Conservation (phyloP, 2,113 vertebrate genomes). For the Fulmarus glacialis region DNA sequence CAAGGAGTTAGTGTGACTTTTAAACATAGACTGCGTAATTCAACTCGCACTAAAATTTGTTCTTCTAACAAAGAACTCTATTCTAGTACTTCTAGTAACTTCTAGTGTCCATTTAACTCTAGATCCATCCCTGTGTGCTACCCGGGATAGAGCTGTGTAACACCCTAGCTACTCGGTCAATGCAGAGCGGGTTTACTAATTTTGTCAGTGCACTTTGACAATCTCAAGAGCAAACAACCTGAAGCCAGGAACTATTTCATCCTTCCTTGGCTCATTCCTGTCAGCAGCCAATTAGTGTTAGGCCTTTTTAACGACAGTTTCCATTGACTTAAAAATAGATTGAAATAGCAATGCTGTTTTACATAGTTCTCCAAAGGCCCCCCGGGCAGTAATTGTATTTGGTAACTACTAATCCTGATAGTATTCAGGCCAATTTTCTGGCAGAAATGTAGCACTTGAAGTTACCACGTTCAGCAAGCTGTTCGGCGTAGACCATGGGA, state of each 20-base stretch:
- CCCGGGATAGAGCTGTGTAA: not conserved
- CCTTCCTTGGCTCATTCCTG: not conserved
- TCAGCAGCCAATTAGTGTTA: not conserved
- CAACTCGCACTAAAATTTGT: not conserved
- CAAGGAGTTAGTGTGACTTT: not conserved
- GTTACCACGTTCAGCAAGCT: not conserved
- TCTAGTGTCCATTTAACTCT: not conserved
- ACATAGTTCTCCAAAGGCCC: not conserved
- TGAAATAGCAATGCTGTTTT: not conserved
- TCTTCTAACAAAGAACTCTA: not conserved
- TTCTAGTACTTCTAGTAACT: not conserved
- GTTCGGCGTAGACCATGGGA: not conserved
- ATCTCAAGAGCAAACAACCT: not conserved
- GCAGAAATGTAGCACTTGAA: not conserved
- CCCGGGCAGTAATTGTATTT: not conserved
- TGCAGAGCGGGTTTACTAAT: fast-evolving
- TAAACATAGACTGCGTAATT: not conserved
- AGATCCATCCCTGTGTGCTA: not conserved
- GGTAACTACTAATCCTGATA: not conserved
- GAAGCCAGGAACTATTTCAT: not conserved
- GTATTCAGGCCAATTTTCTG: not conserved
- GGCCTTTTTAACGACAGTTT: not conserved
- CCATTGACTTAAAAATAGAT: not conserved
- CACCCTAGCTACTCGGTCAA: not conserved
- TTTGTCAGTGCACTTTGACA: not conserved